Evolutionary conservation across 2,113 vertebrate genomes (phyloP).

Genomic region (Passer domesticus): DNA sequence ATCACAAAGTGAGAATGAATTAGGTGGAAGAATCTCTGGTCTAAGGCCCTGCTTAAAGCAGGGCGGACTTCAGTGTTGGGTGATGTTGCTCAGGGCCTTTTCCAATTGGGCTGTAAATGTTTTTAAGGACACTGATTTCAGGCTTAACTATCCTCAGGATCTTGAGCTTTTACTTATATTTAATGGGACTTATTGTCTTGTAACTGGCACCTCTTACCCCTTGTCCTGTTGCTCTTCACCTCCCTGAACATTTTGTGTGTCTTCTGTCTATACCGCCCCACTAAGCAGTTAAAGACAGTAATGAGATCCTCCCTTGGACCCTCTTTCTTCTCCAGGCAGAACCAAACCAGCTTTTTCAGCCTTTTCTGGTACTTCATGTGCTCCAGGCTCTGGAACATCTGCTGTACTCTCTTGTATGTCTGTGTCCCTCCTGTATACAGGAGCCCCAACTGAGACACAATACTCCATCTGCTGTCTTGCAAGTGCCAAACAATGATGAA

Average conservation of each 20-base stretch:
- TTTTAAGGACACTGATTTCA: not conserved
- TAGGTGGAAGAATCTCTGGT: not conserved
- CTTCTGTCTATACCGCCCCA: not conserved
- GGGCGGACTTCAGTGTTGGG: not conserved
- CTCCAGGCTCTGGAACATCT: not conserved
- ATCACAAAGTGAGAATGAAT: not conserved
- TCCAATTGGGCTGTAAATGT: not conserved
- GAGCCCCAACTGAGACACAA: not conserved
- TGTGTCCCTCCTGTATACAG: not conserved
- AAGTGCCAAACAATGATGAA: not conserved
- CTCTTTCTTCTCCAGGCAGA: not conserved
- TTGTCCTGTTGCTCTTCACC: not conserved
- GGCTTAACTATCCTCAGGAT: not conserved
- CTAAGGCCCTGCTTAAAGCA: not conserved
- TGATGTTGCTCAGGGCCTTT: not conserved
- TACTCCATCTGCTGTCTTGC: not conserved
- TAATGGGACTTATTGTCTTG: not conserved
- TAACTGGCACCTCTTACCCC: not conserved
- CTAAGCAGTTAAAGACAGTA: not conserved
- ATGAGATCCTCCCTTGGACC: not conserved
- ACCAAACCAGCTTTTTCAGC: not conserved
- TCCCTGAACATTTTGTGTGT: not conserved
- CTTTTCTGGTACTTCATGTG: not conserved
- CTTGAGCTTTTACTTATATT: not conserved
- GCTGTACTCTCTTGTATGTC: not conserved